These are phyloP conservation scores for Salticus scenicus DNA, from an alignment of 2,888 invertebrate genomes.

Conservation along the genomic window DNA sequence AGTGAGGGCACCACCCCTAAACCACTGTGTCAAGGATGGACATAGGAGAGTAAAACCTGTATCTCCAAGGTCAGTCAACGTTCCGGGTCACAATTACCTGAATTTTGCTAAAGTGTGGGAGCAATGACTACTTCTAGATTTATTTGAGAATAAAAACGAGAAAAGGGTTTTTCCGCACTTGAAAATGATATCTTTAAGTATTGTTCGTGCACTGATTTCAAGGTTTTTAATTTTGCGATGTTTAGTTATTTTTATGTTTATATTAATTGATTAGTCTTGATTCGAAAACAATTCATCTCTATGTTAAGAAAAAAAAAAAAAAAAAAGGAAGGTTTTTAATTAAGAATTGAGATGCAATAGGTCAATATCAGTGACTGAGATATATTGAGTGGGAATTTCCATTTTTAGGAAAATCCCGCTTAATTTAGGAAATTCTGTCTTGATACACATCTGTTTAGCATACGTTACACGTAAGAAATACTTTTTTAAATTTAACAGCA, in stretches of 20 bases:
- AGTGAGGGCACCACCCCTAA: slow-evolving; percentile 35
- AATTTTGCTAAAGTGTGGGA: slow-evolving; percentile 32
- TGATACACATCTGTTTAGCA: no score
- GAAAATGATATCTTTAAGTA: background rate
- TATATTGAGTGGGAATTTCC: no score
- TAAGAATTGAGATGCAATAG: no score
- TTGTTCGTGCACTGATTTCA: slow-evolving; percentile 23
- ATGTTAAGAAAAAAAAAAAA: no score
- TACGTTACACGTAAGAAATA: no score
- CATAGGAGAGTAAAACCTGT: slow-evolving; percentile 26
- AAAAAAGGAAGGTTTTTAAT: no score
- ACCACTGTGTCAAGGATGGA: slow-evolving; percentile 59
- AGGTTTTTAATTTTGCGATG: slow-evolving; percentile 20
- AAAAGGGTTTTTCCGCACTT: slow-evolving; percentile 56
- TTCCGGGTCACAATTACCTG: slow-evolving; percentile 63
- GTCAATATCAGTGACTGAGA: no score
- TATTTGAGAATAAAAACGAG: slow-evolving; percentile 20
- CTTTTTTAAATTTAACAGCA: no score
- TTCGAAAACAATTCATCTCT: no score
- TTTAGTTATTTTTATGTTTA: background rate
- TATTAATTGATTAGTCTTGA: no score
- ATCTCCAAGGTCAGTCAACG: slow-evolving; percentile 43
- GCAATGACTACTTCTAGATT: background rate
- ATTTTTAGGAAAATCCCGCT: no score
- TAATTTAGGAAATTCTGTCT: no score